These are phyloP conservation scores for Calcarius lapponicus DNA, from an alignment of 2,797 vertebrate genomes.

Conservation along the genomic window DNA sequence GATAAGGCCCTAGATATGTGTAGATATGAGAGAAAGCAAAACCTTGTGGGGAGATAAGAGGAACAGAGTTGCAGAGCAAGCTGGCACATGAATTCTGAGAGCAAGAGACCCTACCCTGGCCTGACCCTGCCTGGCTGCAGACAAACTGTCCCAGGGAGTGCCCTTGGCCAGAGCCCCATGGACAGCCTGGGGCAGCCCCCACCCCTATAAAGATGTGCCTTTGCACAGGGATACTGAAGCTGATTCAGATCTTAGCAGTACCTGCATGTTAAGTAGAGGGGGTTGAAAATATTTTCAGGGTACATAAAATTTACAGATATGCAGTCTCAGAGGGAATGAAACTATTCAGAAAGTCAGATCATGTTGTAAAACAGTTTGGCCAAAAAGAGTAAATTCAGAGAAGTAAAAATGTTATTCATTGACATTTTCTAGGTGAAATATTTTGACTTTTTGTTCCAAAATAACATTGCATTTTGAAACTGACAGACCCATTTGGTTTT, in stretches of 20 bases:
- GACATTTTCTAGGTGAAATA: constrained; percentile 66
- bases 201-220: neutral
- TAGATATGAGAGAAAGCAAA: neutral
- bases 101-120: neutral
- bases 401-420: constrained; percentile 52
- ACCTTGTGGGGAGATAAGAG: neutral
- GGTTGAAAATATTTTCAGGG: neutral
- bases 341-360: constrained; percentile 19
- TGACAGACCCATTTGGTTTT: constrained; percentile 38
- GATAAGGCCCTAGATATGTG: neutral
- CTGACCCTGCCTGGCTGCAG: neutral
- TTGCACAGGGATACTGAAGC: neutral
- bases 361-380: constrained; percentile 1
- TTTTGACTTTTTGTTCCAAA: constrained; percentile 63
- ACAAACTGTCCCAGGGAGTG: neutral
- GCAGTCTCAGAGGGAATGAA: neutral
- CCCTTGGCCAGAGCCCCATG: neutral
- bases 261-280: neutral
- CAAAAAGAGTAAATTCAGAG: constrained; percentile 23
- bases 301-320: neutral
- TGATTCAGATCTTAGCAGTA: neutral
- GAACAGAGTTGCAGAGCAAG: neutral
- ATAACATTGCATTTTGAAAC: constrained; percentile 53
- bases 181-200: neutral
- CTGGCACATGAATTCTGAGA: neutral